Evolutionary conservation across 2,888 invertebrate species (phyloP).

Genomic region (Drepanosiphum platanoidis): DNA sequence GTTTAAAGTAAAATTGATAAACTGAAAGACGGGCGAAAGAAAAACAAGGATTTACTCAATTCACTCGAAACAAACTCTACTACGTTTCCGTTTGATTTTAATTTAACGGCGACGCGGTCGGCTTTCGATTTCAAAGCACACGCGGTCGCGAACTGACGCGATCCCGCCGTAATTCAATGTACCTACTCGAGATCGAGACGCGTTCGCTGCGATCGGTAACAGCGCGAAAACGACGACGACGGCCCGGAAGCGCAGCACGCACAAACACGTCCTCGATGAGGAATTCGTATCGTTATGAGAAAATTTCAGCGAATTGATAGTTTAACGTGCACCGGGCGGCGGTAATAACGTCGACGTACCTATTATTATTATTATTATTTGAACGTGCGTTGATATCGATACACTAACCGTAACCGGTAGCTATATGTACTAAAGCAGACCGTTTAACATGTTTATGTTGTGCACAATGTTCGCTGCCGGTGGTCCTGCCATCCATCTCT

Average conservation of each 20-base stretch:
- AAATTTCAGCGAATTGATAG: background rate
- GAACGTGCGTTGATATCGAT: conserved; percentile 7
- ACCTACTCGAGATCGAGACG: no score
- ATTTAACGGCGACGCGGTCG: no score
- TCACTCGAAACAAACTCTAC: no score
- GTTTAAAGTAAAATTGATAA: no score
- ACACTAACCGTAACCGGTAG: conserved; percentile 50
- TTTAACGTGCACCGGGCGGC: background rate
- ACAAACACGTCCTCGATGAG: background rate
- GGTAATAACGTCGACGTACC: background rate
- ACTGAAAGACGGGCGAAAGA: no score
- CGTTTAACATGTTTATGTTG: conserved; percentile 53
- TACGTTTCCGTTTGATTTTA: no score
- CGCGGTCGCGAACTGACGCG: no score
- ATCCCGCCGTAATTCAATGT: no score
- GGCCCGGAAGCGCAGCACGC: background rate
- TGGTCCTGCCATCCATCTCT: conserved; percentile 57
- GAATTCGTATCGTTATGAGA: no score
- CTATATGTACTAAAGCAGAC: conserved; percentile 7
- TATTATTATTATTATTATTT: conserved; percentile 1
- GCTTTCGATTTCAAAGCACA: no score
- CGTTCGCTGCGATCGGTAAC: background rate
- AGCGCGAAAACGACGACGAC: background rate
- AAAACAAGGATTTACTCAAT: no score
- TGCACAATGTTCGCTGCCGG: conserved; percentile 55